Base-by-base conservation (phyloP, 64 coral and sea anemone species). In the Montipora foliosa region DNA sequence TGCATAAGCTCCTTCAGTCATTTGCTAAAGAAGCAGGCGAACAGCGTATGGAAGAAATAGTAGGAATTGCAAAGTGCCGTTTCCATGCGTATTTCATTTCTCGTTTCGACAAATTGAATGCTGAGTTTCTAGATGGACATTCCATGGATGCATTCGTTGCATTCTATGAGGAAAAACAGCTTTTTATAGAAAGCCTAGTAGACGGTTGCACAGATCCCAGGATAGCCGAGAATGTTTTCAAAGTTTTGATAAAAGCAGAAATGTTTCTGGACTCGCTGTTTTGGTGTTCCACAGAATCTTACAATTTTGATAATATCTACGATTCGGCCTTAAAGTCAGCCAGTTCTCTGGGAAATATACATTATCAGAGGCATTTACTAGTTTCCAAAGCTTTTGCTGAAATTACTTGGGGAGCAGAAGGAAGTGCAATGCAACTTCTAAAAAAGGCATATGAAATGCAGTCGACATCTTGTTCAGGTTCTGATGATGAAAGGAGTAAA, bases 81-180 rank as follows among this genome's bases (percentile, higher is more conserved):
- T 21, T 79, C 6, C 16, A n/a, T 21, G 47, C 46, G 20, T 51
- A 52, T n/a, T 25, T 52, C 17, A 7, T 79, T 7, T 55, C 77
- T 3, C n/a, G 44, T 19, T 79, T 79, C 44, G 77, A 79, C 4
- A 55, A 22, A n/a, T 19, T 79, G 3, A 79, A 79, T 11, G 49
- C 24, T 5, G 47, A 79, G 77, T 79, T 79, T 52, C n/a, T 79
- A 6, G 52, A 47, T 1, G 75, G 87, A 7, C 19, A 89, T 29
- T 44, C 87, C 1, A 53, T 74, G 73, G 76, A 47, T 8, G 87
- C 87, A 22, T 59, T 89, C 24, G 20, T 58, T 47, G 49, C 47
- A 76, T 89, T 89, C 51, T 59, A 59, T 76, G 75, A 55, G 59
- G 72, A 89, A 17, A 76, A 11, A 77, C 50, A 89, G 50, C 76